Percentiles rank a stretch among this genome's conserved stretches.
Conservation (phyloP, 2,113 vertebrate species). For the Neolamprologus kungweensis region DNA sequence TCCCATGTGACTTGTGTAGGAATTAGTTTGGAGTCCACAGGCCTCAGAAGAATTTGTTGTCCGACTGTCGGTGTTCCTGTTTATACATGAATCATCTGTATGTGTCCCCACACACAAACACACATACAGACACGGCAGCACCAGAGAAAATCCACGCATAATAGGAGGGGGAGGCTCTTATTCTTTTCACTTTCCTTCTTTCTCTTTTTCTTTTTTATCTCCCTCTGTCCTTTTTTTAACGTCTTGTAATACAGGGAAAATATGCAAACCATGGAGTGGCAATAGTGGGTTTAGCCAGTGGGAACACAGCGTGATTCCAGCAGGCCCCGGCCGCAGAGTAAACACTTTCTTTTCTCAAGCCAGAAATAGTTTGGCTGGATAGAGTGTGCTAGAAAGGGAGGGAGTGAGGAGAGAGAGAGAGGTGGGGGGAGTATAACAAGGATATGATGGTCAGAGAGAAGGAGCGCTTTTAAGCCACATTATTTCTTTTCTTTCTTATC, state of each 20-base stretch:
- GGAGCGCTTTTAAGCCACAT: constrained; percentile 61
- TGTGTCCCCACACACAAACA: background rate
- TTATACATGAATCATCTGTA: constrained; percentile 46
- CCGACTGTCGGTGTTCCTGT: constrained; percentile 43
- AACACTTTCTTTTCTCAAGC: constrained; percentile 78
- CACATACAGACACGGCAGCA: background rate
- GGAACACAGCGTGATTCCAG: constrained; percentile 73
- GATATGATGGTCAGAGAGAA: constrained; percentile 21
- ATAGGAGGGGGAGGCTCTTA: constrained; percentile 18
- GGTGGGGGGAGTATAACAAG: background rate
- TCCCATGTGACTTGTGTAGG: constrained; percentile 33
- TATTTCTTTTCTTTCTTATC: background rate
- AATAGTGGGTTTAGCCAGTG: constrained; percentile 69
- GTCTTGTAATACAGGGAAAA: constrained; percentile 70
- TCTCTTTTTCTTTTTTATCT: constrained; percentile 27
- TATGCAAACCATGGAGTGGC: constrained; percentile 73
- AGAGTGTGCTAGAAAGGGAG: constrained; percentile 9
- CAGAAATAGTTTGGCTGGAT: constrained; percentile 75
- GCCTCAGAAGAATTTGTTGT: constrained; percentile 44
- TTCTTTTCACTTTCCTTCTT: constrained; percentile 7
- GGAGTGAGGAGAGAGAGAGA: background rate
- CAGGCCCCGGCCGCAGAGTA: constrained; percentile 68
- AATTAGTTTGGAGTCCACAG: constrained; percentile 31
- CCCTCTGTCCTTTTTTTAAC: constrained; percentile 53
- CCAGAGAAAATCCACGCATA: constrained; percentile 49